phyloP scores from a whole-genome alignment of 2,888 invertebrate genomes.

The Nasonia oneida region DNA sequence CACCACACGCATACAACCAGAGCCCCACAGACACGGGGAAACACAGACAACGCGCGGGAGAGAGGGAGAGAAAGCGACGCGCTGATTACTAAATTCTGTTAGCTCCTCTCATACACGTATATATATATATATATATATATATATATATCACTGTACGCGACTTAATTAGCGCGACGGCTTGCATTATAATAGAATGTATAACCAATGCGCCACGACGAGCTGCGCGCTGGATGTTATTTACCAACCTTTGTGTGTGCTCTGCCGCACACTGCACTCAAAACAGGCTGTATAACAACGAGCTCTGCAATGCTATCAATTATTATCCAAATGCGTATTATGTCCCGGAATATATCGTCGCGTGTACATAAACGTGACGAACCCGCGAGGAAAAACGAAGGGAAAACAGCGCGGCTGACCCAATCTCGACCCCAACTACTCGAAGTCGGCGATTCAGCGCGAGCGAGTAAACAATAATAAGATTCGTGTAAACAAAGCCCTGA shows the following conservation, averaged over 20 bases:
- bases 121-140: neutral
- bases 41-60: neutral
- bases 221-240: slow-evolving; percentile 39
- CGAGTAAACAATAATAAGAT: no score
- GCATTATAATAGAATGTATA: slow-evolving; percentile 54
- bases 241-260: neutral
- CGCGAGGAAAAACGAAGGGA: neutral
- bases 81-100: slow-evolving; percentile 61
- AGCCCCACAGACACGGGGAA: no score
- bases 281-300: neutral
- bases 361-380: neutral
- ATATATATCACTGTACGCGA: slow-evolving; percentile 22
- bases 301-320: slow-evolving; percentile 45
- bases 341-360: slow-evolving; percentile 8
- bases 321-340: slow-evolving; percentile 36
- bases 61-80: neutral
- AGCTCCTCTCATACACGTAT: neutral
- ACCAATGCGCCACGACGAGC: slow-evolving; percentile 24
- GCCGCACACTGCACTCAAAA: neutral
- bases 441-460: neutral
- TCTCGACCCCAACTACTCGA: neutral
- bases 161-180: slow-evolving; percentile 53
- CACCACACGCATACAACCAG: no score
- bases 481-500: no score
- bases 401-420: neutral